Evolutionary conservation across 2,888 invertebrate genomes (phyloP).

Genomic region (Pterostichus madidus): DNA sequence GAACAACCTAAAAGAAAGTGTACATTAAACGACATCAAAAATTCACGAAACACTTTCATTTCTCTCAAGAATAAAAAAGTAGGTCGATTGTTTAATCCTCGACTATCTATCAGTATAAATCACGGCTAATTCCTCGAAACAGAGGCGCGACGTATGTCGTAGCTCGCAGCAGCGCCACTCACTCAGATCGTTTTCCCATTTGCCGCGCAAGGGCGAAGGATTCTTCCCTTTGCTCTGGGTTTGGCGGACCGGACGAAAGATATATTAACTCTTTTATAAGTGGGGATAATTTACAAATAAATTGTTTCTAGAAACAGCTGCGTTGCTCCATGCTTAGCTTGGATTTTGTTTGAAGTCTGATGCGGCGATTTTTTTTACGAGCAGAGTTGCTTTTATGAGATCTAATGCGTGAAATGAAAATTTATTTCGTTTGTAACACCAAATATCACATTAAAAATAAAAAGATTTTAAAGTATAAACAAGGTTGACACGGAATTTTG

Average conservation of each 20-base stretch:
- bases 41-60: conserved; percentile 27
- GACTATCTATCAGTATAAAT: conserved; percentile 62
- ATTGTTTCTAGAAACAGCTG: conserved; percentile 48
- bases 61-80: conserved; percentile 41
- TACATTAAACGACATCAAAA: conserved; percentile 46
- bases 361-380: conserved; percentile 22
- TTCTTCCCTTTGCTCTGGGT: conserved; percentile 28
- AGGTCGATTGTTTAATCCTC: conserved; percentile 57
- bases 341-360: conserved; percentile 4
- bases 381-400: conserved; percentile 24
- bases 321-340: not conserved
- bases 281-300: conserved; percentile 62
- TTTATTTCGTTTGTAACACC: conserved; percentile 26
- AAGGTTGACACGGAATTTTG: too few relatives aligned
- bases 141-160: conserved; percentile 46
- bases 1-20: conserved; percentile 37
- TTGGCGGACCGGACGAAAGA: conserved; percentile 47
- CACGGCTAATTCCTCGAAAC: conserved; percentile 58
- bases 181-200: conserved; percentile 51
- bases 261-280: conserved; percentile 61
- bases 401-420: conserved; percentile 42
- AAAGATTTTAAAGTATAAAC: too few relatives aligned
- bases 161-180: conserved; percentile 7
- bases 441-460: not conserved
- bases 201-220: conserved; percentile 19